These are phyloP conservation scores for Agriopis marginaria DNA, from an alignment of 2,888 invertebrate species.

Conservation along the genomic window DNA sequence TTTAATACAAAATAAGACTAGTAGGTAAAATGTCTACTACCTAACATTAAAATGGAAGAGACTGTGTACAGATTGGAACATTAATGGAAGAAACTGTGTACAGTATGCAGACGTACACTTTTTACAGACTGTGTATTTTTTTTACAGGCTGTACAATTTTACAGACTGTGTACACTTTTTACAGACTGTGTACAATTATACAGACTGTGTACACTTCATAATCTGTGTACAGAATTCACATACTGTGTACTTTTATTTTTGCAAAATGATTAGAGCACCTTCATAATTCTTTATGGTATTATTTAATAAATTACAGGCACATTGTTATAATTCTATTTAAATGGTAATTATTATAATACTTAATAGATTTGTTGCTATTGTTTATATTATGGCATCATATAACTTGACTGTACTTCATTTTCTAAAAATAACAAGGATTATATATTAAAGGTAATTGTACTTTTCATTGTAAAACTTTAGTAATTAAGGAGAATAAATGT, in stretches of 20 bases:
- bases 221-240: too few species aligned
- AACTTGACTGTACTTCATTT: constrained; percentile 32
- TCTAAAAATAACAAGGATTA: constrained; percentile 5
- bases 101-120: too few species aligned
- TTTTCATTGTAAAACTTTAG: constrained; percentile 10
- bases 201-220: too few species aligned
- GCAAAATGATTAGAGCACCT: constrained; percentile 65
- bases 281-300: constrained; percentile 50
- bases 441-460: constrained; percentile 21
- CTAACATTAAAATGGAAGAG: constrained; percentile 59
- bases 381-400: constrained; percentile 53
- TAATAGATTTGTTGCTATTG: constrained; percentile 28
- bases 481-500: not conserved
- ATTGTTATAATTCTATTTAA: constrained; percentile 57
- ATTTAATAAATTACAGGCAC: constrained; percentile 71
- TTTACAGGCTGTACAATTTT: too few species aligned
- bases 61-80: constrained; percentile 8
- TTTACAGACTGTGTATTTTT: too few species aligned
- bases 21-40: constrained; percentile 62
- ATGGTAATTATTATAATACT: constrained; percentile 48
- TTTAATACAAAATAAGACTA: constrained; percentile 68
- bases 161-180: not conserved
- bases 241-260: not conserved
- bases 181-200: too few species aligned
- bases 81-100: constrained; percentile 1